Evolutionary conservation across 2,113 vertebrate species (phyloP), one percentile per base, ranked within the genome.

Genomic region (Myxocyprinus asiaticus): DNA sequence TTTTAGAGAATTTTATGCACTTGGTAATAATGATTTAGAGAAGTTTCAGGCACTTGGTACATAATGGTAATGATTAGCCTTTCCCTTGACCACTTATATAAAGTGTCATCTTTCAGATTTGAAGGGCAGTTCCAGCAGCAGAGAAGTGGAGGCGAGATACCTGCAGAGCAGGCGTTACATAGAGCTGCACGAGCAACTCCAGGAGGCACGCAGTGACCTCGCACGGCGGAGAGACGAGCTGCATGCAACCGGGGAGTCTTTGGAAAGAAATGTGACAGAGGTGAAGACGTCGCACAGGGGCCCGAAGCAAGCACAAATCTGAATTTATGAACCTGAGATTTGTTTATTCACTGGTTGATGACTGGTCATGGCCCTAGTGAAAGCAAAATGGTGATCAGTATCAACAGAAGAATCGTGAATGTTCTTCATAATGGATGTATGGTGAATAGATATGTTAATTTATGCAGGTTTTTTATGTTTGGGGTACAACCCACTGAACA

Each of bases 121-220:
- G 2, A 82, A n/a, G 1, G 8, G 65, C 0, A 68, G 83, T 2
- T 63, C 74, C 0, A 82, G 22, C 7, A 81, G 85, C 58, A 86
- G 78, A 2, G 88, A 89, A 22, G 77, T 82, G 71, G 94, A 96
- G 53, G 79, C 15, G 44, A 87, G 91, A 1, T 98, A 94, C 89
- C 85, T 81, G 15, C 95, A 96, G 90, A 94, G 94, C 77, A 92
- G 90, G 4, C 86, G 86, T 6, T 98, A 94, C 5, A 87, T 96
- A 85, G 92, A 92, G 45, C 86, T 94, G 86, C 95, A 94, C 42
- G 90, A 93, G 85, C 85, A 67, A 42, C 91, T 98, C 63, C 92
- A 85, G 87, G 88, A 76, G 3, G 87, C 89, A 0, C 86, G 81
- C 3, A 72, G 78, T 0, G 82, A 9, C 2, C 91, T 99, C 44